Conservation (phyloP, 2,113 vertebrate species). For the Willisornis vidua region DNA sequence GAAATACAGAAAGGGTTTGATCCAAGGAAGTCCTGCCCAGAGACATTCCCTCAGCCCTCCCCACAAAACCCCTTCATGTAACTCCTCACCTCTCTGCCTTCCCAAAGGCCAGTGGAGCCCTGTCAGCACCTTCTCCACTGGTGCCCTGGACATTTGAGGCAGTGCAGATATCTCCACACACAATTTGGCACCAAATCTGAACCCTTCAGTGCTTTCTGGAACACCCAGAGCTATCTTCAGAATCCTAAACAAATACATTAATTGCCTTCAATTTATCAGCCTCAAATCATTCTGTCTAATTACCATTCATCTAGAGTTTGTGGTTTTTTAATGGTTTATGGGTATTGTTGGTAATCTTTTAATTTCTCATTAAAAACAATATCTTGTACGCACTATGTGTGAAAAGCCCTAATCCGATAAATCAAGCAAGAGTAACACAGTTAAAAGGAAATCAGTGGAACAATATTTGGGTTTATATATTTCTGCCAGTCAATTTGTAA, state of each 20-base stretch:
- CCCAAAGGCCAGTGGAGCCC: background rate
- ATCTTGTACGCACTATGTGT: constrained; percentile 70
- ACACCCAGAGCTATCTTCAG: constrained; percentile 67
- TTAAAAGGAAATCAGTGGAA: constrained; percentile 77
- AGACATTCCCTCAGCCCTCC: background rate
- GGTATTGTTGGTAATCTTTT: constrained; percentile 80
- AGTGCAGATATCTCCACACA: background rate
- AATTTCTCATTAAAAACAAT: constrained; percentile 81
- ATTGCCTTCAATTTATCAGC: constrained; percentile 78
- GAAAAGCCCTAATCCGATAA: constrained; percentile 79
- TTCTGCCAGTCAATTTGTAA: constrained; percentile 85
- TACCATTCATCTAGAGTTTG: constrained; percentile 77
- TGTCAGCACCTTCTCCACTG: background rate
- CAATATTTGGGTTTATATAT: constrained; percentile 80
- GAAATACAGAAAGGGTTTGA: background rate
- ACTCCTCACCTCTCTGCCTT: background rate
- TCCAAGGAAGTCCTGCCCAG: background rate
- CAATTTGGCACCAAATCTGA: background rate
- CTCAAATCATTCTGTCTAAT: constrained; percentile 75
- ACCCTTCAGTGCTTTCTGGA: constrained; percentile 51
- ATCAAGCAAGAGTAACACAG: constrained; percentile 75
- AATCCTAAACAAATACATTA: constrained; percentile 76
- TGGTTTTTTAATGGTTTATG: constrained; percentile 77
- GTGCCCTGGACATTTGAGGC: background rate
- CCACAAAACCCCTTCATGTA: background rate